Evolutionary conservation across 1,140 invertebrate genomes (phyloP), one percentile per base, ranked within the genome.

Genomic region (Cylas formicarius): DNA sequence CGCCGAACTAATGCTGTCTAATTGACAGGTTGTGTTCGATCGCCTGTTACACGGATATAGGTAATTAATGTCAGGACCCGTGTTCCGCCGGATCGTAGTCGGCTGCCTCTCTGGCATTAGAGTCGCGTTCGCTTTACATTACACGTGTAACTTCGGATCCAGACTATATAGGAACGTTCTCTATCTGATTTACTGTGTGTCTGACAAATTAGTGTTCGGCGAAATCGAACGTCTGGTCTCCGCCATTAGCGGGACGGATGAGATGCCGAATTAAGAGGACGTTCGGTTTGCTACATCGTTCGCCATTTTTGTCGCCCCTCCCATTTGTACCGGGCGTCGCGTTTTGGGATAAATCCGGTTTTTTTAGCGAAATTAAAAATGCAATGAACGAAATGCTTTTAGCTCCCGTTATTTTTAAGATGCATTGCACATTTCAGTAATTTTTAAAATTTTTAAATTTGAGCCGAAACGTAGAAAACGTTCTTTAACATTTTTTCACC

Each of bases 1-100:
- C 31, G 48, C 23, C 32, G 28, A 48, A 60, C 58, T 65, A 63
- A 65, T 62, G 53, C 62, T 52, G 56, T 62, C 60, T 65, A 65
- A 65, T 65, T 65, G 62, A 65, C 62, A 65, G 62, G 60, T 64
- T 63, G 59, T 64, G 62, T 62, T 62, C 57, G 59, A 63, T 61
- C 58, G 61, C 51, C 55, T 47, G 58, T 52, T 62, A 63, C 61
- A 63, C 59, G 62, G 62, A 65, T 65, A 65, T 65, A 63, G 62
- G 62, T 65, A 63, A 65, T 65, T 63, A 65, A 65, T 60, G 62
- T 65, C 62, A 63, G 58, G 57, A 62, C 55, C 59, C 59, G 60
- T 61, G 62, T 61, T 62, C 53, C 39, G 34, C 39, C 50, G 23
- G 26, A 50, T 26, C 44, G 57, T 54, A 48, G 51, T 45, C 41